These are phyloP conservation scores for Ochotona curzoniae DNA, from an alignment of 2,113 vertebrate genomes.

Conservation along the genomic window DNA sequence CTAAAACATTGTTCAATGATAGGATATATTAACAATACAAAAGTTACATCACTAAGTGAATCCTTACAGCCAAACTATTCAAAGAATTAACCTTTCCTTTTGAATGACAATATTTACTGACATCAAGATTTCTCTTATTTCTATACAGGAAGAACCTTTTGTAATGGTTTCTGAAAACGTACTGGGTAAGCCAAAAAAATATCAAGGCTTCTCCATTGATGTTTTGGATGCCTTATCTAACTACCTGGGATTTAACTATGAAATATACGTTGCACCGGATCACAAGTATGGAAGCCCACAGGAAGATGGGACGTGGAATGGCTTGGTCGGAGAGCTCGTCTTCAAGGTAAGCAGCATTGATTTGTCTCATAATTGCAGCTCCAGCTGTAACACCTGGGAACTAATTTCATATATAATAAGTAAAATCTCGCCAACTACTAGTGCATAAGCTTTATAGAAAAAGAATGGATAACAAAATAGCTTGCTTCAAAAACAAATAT, in stretches of 20 bases:
- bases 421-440: background rate
- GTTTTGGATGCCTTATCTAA: constrained; percentile 96
- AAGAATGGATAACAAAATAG: background rate
- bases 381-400: background rate
- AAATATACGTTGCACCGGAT: constrained; percentile 97
- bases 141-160: constrained; percentile 96
- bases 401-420: background rate
- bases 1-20: constrained; percentile 24
- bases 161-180: constrained; percentile 99
- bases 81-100: constrained; percentile 39
- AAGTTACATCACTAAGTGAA: constrained; percentile 7
- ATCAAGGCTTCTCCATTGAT: constrained; percentile 98
- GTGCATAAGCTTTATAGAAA: background rate
- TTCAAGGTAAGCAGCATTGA: constrained; percentile 92
- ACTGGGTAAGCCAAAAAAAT: constrained; percentile 98
- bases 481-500: background rate
- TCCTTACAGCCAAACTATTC: background rate
- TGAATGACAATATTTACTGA: background rate
- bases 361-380: background rate
- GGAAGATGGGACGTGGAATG: constrained; percentile 96
- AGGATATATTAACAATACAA: constrained; percentile 12
- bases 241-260: constrained; percentile 98
- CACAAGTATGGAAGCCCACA: constrained; percentile 98
- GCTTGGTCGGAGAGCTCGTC: constrained; percentile 96
- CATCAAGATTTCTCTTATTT: constrained; percentile 59